These are phyloP conservation scores for Trematomus bernacchii DNA, from an alignment of 2,797 vertebrate species.

Conservation along the genomic window DNA sequence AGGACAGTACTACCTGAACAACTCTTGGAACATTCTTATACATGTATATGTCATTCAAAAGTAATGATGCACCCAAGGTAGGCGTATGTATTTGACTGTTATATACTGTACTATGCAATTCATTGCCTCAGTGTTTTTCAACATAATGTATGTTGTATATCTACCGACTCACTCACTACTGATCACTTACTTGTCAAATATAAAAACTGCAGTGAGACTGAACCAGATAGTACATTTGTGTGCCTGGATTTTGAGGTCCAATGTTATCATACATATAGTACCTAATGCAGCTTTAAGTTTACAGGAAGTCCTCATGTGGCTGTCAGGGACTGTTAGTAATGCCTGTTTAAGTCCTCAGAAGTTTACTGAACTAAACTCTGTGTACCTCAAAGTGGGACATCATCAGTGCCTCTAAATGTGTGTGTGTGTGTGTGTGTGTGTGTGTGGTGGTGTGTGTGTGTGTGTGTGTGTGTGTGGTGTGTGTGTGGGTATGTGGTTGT, in stretches of 20 bases:
- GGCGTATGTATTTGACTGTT: too few species aligned
- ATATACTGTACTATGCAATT: too few species aligned
- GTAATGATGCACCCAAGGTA: too few species aligned
- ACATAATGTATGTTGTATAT: too few species aligned
- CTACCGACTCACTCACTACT: too few species aligned
- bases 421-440: background rate
- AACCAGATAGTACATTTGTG: background rate
- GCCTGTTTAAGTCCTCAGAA: background rate
- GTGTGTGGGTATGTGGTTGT: background rate
- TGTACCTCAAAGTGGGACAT: background rate
- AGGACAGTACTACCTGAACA: too few species aligned
- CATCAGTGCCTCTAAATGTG: constrained; percentile 4
- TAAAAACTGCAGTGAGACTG: background rate
- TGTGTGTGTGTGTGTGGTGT: background rate
- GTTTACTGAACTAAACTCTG: constrained; percentile 6
- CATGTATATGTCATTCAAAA: too few species aligned
- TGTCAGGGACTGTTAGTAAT: background rate
- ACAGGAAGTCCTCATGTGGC: background rate
- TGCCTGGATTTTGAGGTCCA: too few species aligned
- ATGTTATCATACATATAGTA: background rate
- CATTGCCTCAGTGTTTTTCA: too few species aligned
- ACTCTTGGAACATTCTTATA: too few species aligned
- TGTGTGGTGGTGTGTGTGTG: background rate
- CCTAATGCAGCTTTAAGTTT: background rate
- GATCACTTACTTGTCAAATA: too few species aligned